These are phyloP conservation scores for Symphodus melops DNA, from an alignment of 2,113 vertebrate species.

Conservation along the genomic window DNA sequence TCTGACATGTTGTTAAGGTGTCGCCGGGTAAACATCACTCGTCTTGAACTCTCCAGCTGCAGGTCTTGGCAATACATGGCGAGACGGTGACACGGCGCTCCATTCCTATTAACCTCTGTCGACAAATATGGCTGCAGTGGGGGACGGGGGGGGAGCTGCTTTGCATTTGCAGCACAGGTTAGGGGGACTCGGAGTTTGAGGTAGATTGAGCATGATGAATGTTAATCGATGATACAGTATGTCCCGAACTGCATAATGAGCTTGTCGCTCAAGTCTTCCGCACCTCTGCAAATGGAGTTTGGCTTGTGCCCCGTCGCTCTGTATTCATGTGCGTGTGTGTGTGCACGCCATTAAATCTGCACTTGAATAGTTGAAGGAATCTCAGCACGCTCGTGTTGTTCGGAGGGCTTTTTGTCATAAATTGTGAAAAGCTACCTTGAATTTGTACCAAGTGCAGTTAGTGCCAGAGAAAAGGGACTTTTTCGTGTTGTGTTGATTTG, in stretches of 20 bases:
- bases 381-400: conserved; percentile 38
- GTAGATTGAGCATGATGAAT: conserved; percentile 81
- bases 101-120: conserved; percentile 76
- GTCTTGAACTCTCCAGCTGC: conserved; percentile 65
- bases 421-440: conserved; percentile 59
- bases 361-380: conserved; percentile 59
- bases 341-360: conserved; percentile 59
- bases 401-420: conserved; percentile 59
- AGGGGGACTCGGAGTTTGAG: conserved; percentile 54
- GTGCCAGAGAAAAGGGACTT: conserved; percentile 35
- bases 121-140: conserved; percentile 57
- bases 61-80: conserved; percentile 66
- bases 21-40: conserved; percentile 64
- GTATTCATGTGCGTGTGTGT: conserved; percentile 64
- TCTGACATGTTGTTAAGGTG: conserved; percentile 56
- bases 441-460: conserved; percentile 28
- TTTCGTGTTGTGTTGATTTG: conserved; percentile 22
- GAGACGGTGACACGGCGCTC: conserved; percentile 60
- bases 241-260: conserved; percentile 75
- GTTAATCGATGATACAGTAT: conserved; percentile 78
- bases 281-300: conserved; percentile 65
- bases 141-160: conserved; percentile 34
- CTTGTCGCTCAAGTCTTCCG: conserved; percentile 59
- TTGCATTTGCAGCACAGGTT: conserved; percentile 65
- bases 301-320: conserved; percentile 59